phyloP scores from a whole-genome alignment of 2,888 invertebrate genomes.

The Acanthosepion lycidas region DNA sequence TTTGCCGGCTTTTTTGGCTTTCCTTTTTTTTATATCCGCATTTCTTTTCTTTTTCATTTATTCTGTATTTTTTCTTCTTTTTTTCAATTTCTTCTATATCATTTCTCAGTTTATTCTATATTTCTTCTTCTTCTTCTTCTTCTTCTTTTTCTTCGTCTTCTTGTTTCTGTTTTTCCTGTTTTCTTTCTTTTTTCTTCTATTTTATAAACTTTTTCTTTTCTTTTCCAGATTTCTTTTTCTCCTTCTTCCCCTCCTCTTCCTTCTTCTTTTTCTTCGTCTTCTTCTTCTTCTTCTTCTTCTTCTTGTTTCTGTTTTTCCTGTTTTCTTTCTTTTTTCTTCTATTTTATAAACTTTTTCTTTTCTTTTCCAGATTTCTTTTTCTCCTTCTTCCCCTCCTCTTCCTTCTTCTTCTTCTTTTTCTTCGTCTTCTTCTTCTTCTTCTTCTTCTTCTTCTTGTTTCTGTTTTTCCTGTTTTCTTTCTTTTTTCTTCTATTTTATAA shows the following conservation, averaged over 20 bases:
- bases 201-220: not conserved
- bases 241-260: not conserved
- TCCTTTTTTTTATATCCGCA: not conserved
- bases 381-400: not conserved
- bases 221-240: fast-evolving
- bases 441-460: not conserved
- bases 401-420: not conserved
- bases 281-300: not conserved
- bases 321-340: not conserved
- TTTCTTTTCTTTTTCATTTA: not conserved
- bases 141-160: too few relatives aligned
- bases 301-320: not conserved
- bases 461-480: not conserved
- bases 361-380: not conserved
- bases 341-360: not conserved
- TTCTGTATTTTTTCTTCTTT: not conserved
- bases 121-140: not conserved
- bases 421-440: not conserved
- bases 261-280: not conserved
- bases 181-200: not conserved
- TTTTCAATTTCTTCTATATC: not conserved
- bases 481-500: not conserved
- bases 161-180: not conserved
- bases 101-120: not conserved
- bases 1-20: not conserved